A percentile compares a stretch with the other conserved stretches of the same genome.
phyloP scores from a whole-genome alignment of 2,113 vertebrate species.

The Anguilla japonica region DNA sequence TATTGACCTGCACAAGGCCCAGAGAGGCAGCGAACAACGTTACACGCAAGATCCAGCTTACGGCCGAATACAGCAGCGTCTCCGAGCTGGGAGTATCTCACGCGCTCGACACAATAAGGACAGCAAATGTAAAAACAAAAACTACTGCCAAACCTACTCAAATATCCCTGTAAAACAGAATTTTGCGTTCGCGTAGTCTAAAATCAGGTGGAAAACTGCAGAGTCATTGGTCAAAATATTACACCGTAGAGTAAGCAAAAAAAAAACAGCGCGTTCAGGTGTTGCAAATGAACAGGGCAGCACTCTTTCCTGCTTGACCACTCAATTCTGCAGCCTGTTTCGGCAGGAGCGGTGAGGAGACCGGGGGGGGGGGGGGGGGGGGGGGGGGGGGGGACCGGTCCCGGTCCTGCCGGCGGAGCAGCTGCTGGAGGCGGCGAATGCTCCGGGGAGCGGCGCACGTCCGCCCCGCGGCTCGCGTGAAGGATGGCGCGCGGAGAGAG shows the following conservation, averaged over 20 bases:
- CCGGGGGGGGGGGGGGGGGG: neutral
- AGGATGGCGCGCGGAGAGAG: constrained; percentile 39
- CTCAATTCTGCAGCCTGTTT: neutral
- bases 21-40: neutral
- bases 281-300: neutral
- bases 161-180: neutral
- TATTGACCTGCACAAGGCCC: too few relatives aligned
- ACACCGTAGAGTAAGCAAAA: neutral
- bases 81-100: neutral
- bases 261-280: neutral
- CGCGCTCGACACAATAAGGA: neutral
- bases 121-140: neutral
- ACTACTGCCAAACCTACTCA: neutral
- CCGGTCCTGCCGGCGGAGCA: constrained; percentile 6
- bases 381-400: too few relatives aligned
- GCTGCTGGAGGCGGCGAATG: constrained; percentile 12
- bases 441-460: constrained; percentile 32
- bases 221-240: neutral
- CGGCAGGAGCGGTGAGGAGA: neutral
- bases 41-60: neutral
- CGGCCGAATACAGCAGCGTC: neutral
- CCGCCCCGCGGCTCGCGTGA: constrained; percentile 33
- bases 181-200: neutral
- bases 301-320: neutral
- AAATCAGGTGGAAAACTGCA: neutral